Evolutionary conservation across 2,888 invertebrate genomes (phyloP).

Genomic region (Zelleria hepariella): DNA sequence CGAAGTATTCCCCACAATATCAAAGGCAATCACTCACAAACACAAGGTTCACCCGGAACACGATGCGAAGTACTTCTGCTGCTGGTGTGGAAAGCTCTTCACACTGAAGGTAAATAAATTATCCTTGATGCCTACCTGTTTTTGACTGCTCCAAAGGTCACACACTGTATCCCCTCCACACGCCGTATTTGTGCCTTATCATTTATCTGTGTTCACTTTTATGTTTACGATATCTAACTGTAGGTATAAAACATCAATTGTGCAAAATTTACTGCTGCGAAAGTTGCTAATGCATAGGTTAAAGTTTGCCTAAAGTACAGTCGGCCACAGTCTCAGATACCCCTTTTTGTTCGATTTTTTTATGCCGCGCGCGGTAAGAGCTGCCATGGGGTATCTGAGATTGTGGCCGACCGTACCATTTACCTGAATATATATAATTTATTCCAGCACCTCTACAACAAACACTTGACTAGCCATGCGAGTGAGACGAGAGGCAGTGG

Average conservation of each 20-base stretch:
- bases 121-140: background rate
- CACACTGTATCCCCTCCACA: conserved; percentile 4
- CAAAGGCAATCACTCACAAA: conserved; percentile 77
- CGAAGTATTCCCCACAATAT: conserved; percentile 69
- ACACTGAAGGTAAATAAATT: conserved; percentile 68
- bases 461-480: conserved; percentile 67
- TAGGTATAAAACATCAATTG: too few species aligned
- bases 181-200: background rate
- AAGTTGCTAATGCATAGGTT: too few species aligned
- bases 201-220: background rate
- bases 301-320: too few species aligned
- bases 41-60: conserved; percentile 76
- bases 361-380: too few species aligned
- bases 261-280: too few species aligned
- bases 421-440: conserved; percentile 11
- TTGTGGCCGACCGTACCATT: too few species aligned
- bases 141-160: background rate
- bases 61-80: conserved; percentile 75
- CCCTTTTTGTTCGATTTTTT: too few species aligned
- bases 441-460: conserved; percentile 71
- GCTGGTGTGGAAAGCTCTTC: conserved; percentile 78
- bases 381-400: too few species aligned
- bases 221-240: background rate
- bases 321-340: too few species aligned
- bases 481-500: conserved; percentile 18